phyloP scores from a whole-genome alignment of 2,888 invertebrate genomes.

The Bellardia pandia region DNA sequence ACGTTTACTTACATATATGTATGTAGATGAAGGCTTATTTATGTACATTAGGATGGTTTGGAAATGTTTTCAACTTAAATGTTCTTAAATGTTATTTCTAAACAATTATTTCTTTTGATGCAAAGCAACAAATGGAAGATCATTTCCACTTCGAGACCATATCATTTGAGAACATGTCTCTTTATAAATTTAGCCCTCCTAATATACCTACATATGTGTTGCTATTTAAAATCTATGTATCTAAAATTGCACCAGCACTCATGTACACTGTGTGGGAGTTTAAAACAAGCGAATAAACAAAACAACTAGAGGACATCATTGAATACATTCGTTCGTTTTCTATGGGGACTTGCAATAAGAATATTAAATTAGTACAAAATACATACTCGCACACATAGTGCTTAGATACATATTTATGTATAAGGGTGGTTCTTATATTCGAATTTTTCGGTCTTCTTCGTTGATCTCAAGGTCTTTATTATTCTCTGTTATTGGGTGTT shows the following conservation, averaged over 20 bases:
- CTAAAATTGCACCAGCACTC: not conserved
- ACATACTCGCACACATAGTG: not conserved
- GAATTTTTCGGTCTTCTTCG: too few relatives aligned
- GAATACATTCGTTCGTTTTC: conserved; percentile 22
- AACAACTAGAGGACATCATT: conserved; percentile 22
- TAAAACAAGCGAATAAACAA: conserved; percentile 45
- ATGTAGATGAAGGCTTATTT: not conserved
- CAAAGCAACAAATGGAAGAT: too few relatives aligned
- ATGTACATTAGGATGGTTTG: not conserved
- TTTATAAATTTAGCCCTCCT: not conserved
- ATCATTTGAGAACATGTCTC: too few relatives aligned
- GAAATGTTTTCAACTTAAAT: too few relatives aligned
- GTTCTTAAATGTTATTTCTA: too few relatives aligned
- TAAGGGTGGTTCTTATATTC: too few relatives aligned
- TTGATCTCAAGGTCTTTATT: too few relatives aligned
- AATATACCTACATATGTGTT: not conserved
- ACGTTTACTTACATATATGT: not conserved
- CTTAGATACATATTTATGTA: not conserved
- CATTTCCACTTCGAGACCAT: too few relatives aligned
- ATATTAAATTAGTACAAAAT: conserved; percentile 61
- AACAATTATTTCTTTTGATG: too few relatives aligned
- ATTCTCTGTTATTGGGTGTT: too few relatives aligned
- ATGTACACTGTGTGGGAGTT: conserved; percentile 31
- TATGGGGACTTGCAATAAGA: conserved; percentile 55
- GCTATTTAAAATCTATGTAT: not conserved